These are phyloP conservation scores for Pantherophis alleghaniensis DNA, from an alignment of 2,797 vertebrate species.

Conservation along the genomic window DNA sequence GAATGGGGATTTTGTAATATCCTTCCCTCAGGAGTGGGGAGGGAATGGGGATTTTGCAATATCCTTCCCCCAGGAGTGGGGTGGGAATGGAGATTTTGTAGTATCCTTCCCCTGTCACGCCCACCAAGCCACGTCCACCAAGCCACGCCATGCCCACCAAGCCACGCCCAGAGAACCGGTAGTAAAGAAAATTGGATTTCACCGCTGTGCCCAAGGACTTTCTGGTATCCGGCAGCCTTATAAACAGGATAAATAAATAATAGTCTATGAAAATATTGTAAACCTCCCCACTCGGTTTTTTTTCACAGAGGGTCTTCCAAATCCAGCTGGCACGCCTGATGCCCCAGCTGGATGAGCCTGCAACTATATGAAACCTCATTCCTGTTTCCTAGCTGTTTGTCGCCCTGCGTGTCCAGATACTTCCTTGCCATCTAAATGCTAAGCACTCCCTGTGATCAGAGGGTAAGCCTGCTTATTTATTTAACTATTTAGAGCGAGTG, in stretches of 20 bases:
- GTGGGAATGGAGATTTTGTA: too few species aligned
- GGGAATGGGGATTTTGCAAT: too few species aligned
- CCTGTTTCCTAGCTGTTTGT: not conserved
- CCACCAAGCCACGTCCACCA: too few species aligned
- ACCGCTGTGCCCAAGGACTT: not conserved
- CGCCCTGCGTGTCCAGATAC: not conserved
- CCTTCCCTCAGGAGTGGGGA: too few species aligned
- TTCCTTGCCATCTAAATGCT: conserved; percentile 35
- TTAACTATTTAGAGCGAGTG: conserved; percentile 22
- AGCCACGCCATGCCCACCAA: too few species aligned
- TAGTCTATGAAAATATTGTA: not conserved
- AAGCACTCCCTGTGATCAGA: conserved; percentile 22
- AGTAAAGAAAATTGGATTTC: too few species aligned
- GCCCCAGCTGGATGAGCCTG: not conserved
- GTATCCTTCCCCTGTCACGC: too few species aligned
- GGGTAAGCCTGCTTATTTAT: conserved; percentile 27
- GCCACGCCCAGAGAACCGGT: too few species aligned
- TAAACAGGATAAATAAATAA: not conserved
- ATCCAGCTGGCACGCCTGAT: not conserved
- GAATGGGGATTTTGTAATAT: too few species aligned
- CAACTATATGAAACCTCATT: not conserved
- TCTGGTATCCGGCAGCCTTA: not conserved
- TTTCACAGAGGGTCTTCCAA: not conserved
- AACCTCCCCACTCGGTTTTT: not conserved
- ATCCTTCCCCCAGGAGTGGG: too few species aligned